Percentiles rank a stretch among this genome's conserved stretches.
These are phyloP conservation scores for Aurelia aurita complex sp. Pacific DNA, from an alignment of 30 jellyfish, hydroid and myxozoan species.

Conservation along the genomic window DNA sequence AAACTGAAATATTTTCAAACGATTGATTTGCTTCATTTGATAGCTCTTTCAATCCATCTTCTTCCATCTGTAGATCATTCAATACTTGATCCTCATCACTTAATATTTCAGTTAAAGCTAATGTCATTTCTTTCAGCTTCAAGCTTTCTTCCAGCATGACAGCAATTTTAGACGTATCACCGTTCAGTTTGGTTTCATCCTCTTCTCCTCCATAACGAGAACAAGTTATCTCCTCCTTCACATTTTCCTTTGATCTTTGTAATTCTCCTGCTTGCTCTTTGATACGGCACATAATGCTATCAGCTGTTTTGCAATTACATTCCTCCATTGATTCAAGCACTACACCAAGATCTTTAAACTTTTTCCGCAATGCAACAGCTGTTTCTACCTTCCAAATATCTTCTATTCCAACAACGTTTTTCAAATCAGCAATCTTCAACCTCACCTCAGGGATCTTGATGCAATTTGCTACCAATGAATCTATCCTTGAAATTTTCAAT, in stretches of 20 bases:
- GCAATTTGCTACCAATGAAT: neutral
- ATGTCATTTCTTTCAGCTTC: neutral
- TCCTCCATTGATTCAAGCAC: neutral
- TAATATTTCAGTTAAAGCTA: neutral
- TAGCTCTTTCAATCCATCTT: neutral
- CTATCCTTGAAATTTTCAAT: neutral
- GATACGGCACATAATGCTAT: no score
- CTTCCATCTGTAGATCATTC: neutral
- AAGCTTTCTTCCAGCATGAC: neutral
- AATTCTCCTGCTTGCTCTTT: neutral
- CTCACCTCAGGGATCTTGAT: neutral
- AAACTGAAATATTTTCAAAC: neutral
- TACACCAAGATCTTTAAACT: neutral
- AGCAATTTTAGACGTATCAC: neutral
- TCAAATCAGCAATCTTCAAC: neutral
- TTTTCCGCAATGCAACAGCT: neutral
- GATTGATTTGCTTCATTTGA: neutral
- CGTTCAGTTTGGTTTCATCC: conserved; percentile 4
- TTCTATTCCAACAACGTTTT: neutral
- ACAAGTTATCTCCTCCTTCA: no score
- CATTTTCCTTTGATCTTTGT: neutral
- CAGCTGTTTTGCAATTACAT: no score
- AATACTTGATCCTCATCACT: neutral
- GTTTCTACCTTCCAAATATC: neutral
- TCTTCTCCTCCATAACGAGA: conserved; percentile 1